phyloP scores from a whole-genome alignment of 2,113 vertebrate genomes.

The Promerops cafer region DNA sequence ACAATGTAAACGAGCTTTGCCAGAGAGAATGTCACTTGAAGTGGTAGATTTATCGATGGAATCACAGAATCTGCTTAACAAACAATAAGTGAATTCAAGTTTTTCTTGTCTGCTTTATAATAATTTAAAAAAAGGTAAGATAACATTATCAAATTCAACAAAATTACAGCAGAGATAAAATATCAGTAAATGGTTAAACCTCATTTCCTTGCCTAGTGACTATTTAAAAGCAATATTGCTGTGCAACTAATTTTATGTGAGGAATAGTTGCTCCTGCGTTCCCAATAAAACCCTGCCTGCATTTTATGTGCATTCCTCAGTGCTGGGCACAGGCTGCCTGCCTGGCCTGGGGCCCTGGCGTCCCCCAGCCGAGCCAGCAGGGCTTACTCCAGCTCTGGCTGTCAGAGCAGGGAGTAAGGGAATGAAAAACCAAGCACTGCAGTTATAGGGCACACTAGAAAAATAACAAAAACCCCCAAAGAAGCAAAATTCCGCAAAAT shows the following conservation, averaged over 20 bases:
- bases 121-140: not conserved
- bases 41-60: not conserved
- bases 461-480: not conserved
- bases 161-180: not conserved
- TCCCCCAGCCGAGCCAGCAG: not conserved
- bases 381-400: not conserved
- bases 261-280: constrained; percentile 36
- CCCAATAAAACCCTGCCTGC: constrained; percentile 58
- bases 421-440: not conserved
- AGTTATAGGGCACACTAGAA: not conserved
- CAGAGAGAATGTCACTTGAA: constrained; percentile 54
- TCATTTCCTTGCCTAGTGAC: constrained; percentile 56
- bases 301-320: constrained; percentile 73
- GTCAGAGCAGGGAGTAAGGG: constrained; percentile 14
- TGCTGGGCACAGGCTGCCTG: constrained; percentile 40
- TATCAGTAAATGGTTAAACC: constrained; percentile 52
- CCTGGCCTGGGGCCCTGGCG: not conserved
- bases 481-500: not conserved
- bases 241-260: constrained; percentile 66
- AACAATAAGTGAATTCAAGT: not conserved
- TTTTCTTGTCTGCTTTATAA: not conserved
- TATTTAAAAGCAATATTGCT: constrained; percentile 57
- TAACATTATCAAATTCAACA: constrained; percentile 13
- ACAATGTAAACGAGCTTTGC: constrained; percentile 46
- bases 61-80: constrained; percentile 50